Percentiles rank a stretch among this genome's conserved stretches.
phyloP scores from a whole-genome alignment of 2,888 invertebrate genomes.

The Heliconius hortense region DNA sequence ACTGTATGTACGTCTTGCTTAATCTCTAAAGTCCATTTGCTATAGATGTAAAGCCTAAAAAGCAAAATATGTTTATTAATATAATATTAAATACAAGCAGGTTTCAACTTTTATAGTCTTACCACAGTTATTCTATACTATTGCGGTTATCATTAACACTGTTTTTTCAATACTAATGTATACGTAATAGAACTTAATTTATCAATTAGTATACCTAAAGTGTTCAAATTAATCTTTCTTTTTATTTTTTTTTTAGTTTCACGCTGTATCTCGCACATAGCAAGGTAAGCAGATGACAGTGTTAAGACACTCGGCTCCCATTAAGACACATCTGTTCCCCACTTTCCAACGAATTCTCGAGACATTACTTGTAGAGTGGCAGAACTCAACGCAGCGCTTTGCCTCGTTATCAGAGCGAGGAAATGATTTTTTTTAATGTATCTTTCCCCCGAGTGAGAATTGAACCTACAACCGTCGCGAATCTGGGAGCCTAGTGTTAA shows the following conservation, averaged over 20 bases:
- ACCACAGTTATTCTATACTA: slow-evolving; percentile 2
- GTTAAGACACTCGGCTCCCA: not conserved
- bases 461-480: too few species aligned
- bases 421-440: too few species aligned
- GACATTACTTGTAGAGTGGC: too few species aligned
- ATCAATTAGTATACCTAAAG: not conserved
- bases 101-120: not conserved
- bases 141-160: not conserved
- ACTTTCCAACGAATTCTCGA: too few species aligned
- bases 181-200: not conserved
- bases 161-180: not conserved
- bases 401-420: too few species aligned
- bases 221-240: not conserved
- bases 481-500: too few species aligned
- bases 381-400: too few species aligned
- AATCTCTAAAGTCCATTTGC: not conserved
- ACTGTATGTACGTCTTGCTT: not conserved
- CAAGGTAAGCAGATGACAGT: not conserved
- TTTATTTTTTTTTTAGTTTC: not conserved
- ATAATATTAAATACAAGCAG: not conserved
- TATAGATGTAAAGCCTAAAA: not conserved
- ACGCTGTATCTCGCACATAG: not conserved
- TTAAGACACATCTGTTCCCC: too few species aligned
- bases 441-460: too few species aligned
- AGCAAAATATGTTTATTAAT: not conserved